Evolutionary conservation across 2,888 invertebrate species (phyloP).

Genomic region (Glyphotaelius pellucidus): DNA sequence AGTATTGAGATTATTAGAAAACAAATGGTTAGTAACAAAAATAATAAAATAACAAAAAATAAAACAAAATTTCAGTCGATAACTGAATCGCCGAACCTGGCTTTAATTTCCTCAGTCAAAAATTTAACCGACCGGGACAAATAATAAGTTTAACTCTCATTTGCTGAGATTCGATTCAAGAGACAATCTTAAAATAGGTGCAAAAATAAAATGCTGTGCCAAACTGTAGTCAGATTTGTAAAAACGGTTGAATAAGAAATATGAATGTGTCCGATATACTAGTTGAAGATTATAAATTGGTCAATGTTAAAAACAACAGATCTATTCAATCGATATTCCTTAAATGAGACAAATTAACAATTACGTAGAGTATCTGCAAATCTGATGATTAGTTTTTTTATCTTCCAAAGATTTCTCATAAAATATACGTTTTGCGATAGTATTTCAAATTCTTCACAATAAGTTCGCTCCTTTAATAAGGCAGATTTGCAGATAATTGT

Average conservation of each 20-base stretch:
- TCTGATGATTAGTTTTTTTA: neutral
- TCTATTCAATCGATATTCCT: neutral
- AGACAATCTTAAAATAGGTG: constrained; percentile 2
- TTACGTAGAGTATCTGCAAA: neutral
- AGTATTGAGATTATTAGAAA: neutral
- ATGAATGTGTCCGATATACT: neutral
- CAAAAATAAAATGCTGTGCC: neutral
- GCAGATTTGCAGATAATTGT: neutral
- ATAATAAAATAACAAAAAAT: neutral
- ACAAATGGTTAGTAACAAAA: neutral
- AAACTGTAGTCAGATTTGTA: neutral
- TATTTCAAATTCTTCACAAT: neutral
- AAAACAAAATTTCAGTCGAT: neutral
- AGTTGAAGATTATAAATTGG: neutral
- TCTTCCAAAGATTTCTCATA: neutral
- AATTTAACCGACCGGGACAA: neutral
- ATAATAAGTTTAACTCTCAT: neutral
- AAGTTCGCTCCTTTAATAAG: neutral
- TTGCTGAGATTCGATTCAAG: neutral
- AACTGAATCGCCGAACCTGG: neutral
- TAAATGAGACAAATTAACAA: neutral
- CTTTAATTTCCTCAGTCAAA: neutral
- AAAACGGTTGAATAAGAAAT: neutral
- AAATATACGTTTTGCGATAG: neutral
- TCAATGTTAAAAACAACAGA: neutral